Conservation (phyloP, 2,888 invertebrate genomes). For the Neoscelio sp. region DNA sequence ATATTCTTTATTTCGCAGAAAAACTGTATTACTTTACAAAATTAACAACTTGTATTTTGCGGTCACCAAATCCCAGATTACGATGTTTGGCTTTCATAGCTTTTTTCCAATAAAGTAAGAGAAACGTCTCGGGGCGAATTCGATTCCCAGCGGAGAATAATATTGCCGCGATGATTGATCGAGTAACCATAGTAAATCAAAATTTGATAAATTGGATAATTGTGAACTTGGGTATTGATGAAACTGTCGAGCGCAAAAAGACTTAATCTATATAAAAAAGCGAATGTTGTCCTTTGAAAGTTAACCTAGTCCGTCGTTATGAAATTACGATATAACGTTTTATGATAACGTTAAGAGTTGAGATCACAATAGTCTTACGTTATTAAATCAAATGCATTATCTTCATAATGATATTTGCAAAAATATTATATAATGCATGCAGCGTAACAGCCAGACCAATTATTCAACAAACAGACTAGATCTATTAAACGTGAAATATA, state of each 20-base stretch:
- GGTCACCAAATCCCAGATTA: neutral
- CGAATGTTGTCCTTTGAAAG: no score
- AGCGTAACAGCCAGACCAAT: neutral
- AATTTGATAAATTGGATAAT: constrained; percentile 56
- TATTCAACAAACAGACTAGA: constrained; percentile 3
- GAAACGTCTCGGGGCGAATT: constrained; percentile 19
- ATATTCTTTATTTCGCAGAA: no score
- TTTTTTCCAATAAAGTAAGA: constrained; percentile 30
- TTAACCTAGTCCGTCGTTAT: no score
- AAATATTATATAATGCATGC: neutral
- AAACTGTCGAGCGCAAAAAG: constrained; percentile 22
- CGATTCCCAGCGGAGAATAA: constrained; percentile 39
- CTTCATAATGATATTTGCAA: no score
- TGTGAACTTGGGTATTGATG: constrained; percentile 6
- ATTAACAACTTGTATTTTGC: constrained; percentile 12
- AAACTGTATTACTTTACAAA: neutral
- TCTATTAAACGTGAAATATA: constrained; percentile 7
- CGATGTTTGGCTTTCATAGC: constrained; percentile 29
- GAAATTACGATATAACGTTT: no score
- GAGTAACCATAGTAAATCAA: constrained; percentile 50
- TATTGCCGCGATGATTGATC: constrained; percentile 55
- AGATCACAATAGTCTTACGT: no score
- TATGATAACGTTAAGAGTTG: no score
- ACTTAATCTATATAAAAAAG: constrained; percentile 44
- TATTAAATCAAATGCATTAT: no score